phyloP scores from a whole-genome alignment of 2,888 invertebrate species.

The Thumatha senex region DNA sequence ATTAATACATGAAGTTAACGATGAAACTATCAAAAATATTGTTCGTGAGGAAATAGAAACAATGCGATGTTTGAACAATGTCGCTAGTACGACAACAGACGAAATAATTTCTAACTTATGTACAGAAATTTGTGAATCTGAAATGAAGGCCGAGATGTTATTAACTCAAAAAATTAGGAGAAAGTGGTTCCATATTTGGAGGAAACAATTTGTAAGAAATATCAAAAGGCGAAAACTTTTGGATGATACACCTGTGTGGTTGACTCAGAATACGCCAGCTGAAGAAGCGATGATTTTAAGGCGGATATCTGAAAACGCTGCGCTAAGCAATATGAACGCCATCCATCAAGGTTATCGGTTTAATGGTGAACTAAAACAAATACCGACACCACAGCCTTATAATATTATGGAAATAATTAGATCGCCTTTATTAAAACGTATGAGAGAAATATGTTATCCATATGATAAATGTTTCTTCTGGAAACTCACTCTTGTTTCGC shows the following conservation, averaged over 20 bases:
- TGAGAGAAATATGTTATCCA: conserved; percentile 73
- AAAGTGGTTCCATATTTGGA: conserved; percentile 72
- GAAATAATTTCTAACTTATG: conserved; percentile 58
- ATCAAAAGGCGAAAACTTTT: conserved; percentile 61
- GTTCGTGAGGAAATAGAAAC: conserved; percentile 61
- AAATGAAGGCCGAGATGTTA: conserved; percentile 67
- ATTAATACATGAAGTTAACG: conserved; percentile 56
- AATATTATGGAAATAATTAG: conserved; percentile 75
- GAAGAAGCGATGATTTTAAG: conserved; percentile 62
- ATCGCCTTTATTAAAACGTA: conserved; percentile 69
- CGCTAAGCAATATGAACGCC: conserved; percentile 68
- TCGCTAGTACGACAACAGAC: conserved; percentile 52
- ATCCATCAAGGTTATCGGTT: conserved; percentile 71
- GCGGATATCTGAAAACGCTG: conserved; percentile 55
- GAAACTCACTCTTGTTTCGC: conserved; percentile 85
- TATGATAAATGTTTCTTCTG: conserved; percentile 78
- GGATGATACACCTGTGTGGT: conserved; percentile 75
- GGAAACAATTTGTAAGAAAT: conserved; percentile 58
- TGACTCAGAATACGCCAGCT: conserved; percentile 59
- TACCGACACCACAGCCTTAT: conserved; percentile 59
- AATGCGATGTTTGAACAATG: conserved; percentile 49
- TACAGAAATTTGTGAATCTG: conserved; percentile 58
- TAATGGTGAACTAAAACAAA: conserved; percentile 57
- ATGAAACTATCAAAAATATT: conserved; percentile 50
- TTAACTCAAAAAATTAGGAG: conserved; percentile 59